These are phyloP conservation scores for Rhyzopertha dominica DNA, from an alignment of 1,140 invertebrate species.

Conservation along the genomic window DNA sequence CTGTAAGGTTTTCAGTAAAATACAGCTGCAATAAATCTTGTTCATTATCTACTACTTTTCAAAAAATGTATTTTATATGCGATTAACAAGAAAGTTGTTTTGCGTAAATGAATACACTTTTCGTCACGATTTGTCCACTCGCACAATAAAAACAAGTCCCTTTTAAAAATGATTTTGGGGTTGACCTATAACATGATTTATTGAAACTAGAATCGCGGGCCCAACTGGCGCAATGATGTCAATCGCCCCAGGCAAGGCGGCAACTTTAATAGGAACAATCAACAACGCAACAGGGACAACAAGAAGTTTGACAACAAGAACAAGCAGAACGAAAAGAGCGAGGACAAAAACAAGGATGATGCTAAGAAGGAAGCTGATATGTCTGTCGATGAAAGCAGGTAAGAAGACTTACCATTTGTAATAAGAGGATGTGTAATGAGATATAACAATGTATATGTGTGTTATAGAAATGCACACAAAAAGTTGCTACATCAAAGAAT, in stretches of 20 bases:
- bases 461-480: too few relatives aligned
- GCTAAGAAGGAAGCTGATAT: slow-evolving; percentile 13
- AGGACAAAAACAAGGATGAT: slow-evolving; percentile 5
- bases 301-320: slow-evolving; percentile 16
- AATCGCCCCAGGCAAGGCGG: slow-evolving; percentile 17
- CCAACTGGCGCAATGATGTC: slow-evolving; percentile 8
- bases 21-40: too few relatives aligned
- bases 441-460: too few relatives aligned
- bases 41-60: too few relatives aligned
- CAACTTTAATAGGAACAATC: slow-evolving; percentile 14
- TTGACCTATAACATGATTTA: too few relatives aligned
- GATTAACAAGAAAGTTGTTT: too few relatives aligned
- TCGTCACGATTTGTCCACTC: neutral
- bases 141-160: neutral
- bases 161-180: slow-evolving; percentile 1
- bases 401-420: too few relatives aligned
- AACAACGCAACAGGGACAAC: slow-evolving; percentile 14
- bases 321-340: slow-evolving; percentile 13
- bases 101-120: too few relatives aligned
- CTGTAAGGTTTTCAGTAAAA: too few relatives aligned
- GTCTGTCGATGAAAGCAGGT: slow-evolving; percentile 18
- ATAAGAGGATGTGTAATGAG: too few relatives aligned
- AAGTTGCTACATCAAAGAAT: too few relatives aligned
- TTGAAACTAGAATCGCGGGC: neutral
- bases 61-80: too few relatives aligned